Base-by-base conservation (phyloP, 2,113 vertebrate species). In the Sclerurus mexicanus region DNA sequence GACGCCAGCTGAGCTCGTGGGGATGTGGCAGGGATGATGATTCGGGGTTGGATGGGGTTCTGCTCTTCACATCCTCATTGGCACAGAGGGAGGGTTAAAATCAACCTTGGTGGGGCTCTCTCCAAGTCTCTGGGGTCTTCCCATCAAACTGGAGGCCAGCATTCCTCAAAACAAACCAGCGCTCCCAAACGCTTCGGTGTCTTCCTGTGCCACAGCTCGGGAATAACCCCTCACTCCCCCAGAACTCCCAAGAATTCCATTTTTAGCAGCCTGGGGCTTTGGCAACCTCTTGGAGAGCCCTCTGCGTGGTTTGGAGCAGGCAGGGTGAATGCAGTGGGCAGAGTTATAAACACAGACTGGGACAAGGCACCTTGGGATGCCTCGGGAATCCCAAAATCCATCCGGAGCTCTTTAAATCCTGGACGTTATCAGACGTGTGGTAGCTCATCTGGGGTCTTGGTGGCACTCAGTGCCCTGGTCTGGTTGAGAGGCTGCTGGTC, bases 401-500 rank as follows among this genome's bases (percentile, higher is more conserved):
- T 5, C 5, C 0, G 2, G 20, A 50, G 15, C 24, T 67, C 17
- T 49, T n/a, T 15, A 47, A 50, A 40, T 49, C 47, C 28, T 3
- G 2, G 50, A 30, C 1, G 0, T 39, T 46, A 4, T 18, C 37
- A 39, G 25, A 12, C 35, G 20, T 1, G 1, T 3, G 19, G 27
- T 9, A 5, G n/a, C 23, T 87, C 46, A 1, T 21, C 0, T 0
- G 16, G 58, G 30, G 4, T 12, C 79, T 49, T 9, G 12, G 21
- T 5, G 58, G 18, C 21, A 33, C 35, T 66, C 31, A 9, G 35
- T 5, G 49, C 47, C 14, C 40, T 42, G 40, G 12, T 42, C 10
- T 35, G 73, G 37, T 15, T 35, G 49, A 5, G 24, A 31, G 30
- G 13, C 40, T 49, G 50, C 17, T 31, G 17, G 19, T 6, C 50